Evolutionary conservation across 2,113 vertebrate species (phyloP), one percentile per base, ranked within the genome.

Genomic region (Neogale vison): DNA sequence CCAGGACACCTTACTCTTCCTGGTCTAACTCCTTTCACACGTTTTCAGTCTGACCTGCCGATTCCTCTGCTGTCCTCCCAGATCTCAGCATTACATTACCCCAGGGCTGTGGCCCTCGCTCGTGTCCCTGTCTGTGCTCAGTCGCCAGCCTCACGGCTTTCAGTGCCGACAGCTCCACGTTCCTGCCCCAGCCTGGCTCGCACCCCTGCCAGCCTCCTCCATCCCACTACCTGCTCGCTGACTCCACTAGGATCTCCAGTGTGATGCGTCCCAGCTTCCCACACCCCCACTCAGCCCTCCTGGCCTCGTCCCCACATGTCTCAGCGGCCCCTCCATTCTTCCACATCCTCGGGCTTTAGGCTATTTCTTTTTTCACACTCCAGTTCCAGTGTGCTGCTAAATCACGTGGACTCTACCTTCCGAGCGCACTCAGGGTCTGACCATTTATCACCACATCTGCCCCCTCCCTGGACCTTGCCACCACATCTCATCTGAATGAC

Each of bases 91-190:
- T 20, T 52, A 24, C 24, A 29, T 47, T 0, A 20, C 18, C 47
- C 36, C 14, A 18, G 42, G 67, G 47, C 79, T 61, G 1, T 0
- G 7, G 7, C 34, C 63, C 31, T 26, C 2, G 67, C 20, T 45
- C 4, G 1, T 0, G 13, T 4, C 34, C 55, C 57, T 72, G 71
- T n/a, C 36, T 86, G 74, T 0, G 0, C 11, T 31, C 36, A 9
- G 20, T 34, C 2, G 9, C 45, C 34, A 8, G n/a, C 52, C 42
- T 36, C 1, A 1, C 0, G 2, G n/a, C 59, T 55, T 65, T 31
- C 17, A 1, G 29, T 24, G 20, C 18, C 1, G 0, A 12, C 59
- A 12, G 39, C 67, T 29, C 61, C 39, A 6, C 2, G 0, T 24
- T 52, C 45, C 55, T 34, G 24, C 14, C 24, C 57, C 31, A 69